Evolutionary conservation across 2,888 invertebrate genomes (phyloP).

Genomic region (Epinotia nisella): DNA sequence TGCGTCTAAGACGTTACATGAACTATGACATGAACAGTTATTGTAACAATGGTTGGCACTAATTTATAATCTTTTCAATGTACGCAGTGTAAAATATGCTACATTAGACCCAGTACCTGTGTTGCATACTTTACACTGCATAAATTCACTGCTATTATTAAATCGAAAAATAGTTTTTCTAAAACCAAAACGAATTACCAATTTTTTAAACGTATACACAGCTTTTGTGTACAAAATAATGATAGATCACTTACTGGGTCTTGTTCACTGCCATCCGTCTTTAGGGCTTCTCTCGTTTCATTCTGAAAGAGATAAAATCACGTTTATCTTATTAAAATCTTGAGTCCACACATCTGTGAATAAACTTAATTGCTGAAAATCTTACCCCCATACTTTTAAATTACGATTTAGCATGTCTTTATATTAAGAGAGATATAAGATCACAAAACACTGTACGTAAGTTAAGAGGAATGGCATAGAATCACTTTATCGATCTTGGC

Average conservation of each 20-base stretch:
- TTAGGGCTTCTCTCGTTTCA: slow-evolving; percentile 89
- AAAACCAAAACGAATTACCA: too few relatives aligned
- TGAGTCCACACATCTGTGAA: too few relatives aligned
- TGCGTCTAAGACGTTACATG: slow-evolving; percentile 1
- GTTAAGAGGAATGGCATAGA: too few relatives aligned
- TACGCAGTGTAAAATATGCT: neutral
- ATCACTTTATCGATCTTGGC: too few relatives aligned
- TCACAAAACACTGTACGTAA: too few relatives aligned
- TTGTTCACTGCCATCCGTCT: slow-evolving; percentile 90
- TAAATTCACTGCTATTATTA: slow-evolving; percentile 5
- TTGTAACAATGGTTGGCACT: slow-evolving; percentile 3
- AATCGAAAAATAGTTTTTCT: neutral
- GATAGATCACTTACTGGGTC: slow-evolving; percentile 87
- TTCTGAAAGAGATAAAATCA: slow-evolving; percentile 69
- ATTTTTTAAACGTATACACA: too few relatives aligned
- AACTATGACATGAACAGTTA: slow-evolving; percentile 8
- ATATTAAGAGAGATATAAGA: too few relatives aligned
- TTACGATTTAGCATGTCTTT: too few relatives aligned
- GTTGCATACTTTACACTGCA: neutral
- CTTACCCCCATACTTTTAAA: too few relatives aligned
- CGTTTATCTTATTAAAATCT: neutral
- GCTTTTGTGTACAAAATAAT: too few relatives aligned
- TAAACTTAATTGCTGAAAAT: too few relatives aligned
- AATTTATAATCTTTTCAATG: neutral
- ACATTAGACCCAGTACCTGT: too few relatives aligned